A percentile compares a stretch with the other conserved stretches of the same genome.
phyloP scores from a whole-genome alignment of 2,113 vertebrate genomes.

The Apeltes quadracus region DNA sequence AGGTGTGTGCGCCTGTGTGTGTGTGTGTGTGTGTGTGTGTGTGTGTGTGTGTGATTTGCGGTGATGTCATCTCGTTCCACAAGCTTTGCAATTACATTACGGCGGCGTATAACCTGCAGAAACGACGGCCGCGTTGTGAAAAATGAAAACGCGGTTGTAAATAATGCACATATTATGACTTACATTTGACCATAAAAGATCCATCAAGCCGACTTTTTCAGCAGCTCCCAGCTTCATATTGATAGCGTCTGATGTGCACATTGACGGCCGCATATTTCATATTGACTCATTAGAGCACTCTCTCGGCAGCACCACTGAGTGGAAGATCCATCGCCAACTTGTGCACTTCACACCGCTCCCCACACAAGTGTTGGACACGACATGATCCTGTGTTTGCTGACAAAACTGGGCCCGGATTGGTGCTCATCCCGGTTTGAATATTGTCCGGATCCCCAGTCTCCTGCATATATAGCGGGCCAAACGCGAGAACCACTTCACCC shows the following conservation, averaged over 20 bases:
- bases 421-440: not conserved
- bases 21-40: too few relatives aligned
- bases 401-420: slow-evolving; percentile 7
- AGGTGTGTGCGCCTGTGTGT: too few relatives aligned
- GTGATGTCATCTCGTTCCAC: not conserved
- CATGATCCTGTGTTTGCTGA: slow-evolving; percentile 12
- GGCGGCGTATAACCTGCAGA: not conserved
- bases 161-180: not conserved
- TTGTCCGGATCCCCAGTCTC: not conserved
- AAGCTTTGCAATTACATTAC: not conserved
- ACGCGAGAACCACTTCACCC: slow-evolving; percentile 38
- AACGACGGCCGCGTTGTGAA: not conserved
- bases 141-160: not conserved
- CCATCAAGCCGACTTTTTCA: not conserved
- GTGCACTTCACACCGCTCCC: not conserved
- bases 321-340: not conserved
- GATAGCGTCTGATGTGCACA: not conserved
- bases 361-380: not conserved
- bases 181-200: not conserved
- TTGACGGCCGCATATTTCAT: slow-evolving; percentile 29
- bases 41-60: not conserved
- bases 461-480: not conserved
- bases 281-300: not conserved
- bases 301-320: not conserved
- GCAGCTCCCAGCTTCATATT: slow-evolving; percentile 1